These are phyloP conservation scores for Bothrops jararaca DNA, from an alignment of 2,113 vertebrate species.

Conservation along the genomic window DNA sequence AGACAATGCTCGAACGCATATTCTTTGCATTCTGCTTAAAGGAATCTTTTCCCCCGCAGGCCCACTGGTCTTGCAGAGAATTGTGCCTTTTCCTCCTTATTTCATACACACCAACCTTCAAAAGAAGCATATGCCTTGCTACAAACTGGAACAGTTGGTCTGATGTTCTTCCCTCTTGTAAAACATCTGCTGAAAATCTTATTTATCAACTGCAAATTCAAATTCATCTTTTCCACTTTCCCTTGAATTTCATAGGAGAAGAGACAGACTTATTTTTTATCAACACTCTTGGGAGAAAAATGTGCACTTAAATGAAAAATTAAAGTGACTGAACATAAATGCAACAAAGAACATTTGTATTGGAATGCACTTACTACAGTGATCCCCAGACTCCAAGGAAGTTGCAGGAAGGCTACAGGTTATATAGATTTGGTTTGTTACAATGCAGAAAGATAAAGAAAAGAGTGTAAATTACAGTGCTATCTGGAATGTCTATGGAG, in stretches of 20 bases:
- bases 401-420: not conserved
- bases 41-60: not conserved
- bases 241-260: not conserved
- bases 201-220: not conserved
- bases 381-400: not conserved
- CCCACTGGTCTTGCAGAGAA: not conserved
- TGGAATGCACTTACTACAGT: not conserved
- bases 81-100: not conserved
- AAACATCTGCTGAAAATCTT: not conserved
- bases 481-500: not conserved
- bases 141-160: not conserved
- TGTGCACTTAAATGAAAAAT: not conserved
- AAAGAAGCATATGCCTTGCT: not conserved
- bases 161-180: not conserved
- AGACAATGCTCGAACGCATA: not conserved
- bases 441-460: not conserved
- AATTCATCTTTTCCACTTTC: not conserved
- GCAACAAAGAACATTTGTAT: not conserved
- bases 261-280: not conserved
- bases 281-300: not conserved
- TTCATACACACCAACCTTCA: not conserved
- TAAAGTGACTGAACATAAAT: not conserved
- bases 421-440: not conserved
- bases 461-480: not conserved
- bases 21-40: not conserved